These are phyloP conservation scores for Arrhopalites spinosus DNA, from an alignment of 2,888 invertebrate genomes.

Conservation along the genomic window DNA sequence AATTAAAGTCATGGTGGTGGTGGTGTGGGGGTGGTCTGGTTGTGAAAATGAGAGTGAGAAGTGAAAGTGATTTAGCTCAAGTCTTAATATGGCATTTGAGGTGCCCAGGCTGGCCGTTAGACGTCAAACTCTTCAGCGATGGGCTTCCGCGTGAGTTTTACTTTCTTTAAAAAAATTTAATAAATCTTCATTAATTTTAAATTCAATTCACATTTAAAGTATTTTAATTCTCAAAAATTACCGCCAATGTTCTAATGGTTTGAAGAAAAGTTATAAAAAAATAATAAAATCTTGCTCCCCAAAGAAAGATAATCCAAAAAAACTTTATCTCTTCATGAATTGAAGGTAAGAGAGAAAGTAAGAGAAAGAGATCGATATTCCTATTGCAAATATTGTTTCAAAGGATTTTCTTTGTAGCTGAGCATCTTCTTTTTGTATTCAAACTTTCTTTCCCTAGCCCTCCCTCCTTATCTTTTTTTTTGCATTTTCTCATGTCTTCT, in stretches of 20 bases:
- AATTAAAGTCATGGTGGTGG: constrained; percentile 3
- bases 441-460: not conserved
- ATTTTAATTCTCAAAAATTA: not conserved
- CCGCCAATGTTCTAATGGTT: not conserved
- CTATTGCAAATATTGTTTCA: constrained; percentile 1
- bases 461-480: not conserved
- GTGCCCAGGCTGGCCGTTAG: constrained; percentile 34
- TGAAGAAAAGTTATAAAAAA: not conserved
- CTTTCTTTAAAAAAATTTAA: no score
- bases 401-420: not conserved
- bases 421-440: not conserved
- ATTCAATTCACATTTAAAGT: not conserved
- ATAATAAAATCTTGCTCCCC: no score
- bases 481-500: not conserved
- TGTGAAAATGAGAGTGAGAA: not conserved
- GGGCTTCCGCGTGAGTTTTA: constrained; percentile 55
- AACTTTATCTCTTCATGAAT: no score
- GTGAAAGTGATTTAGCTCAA: not conserved
- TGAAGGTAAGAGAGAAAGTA: no score
- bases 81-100: constrained; percentile 33
- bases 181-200: not conserved
- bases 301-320: no score
- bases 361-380: constrained; percentile 8
- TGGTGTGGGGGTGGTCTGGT: not conserved
- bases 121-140: constrained; percentile 50